A percentile compares a stretch with the other conserved stretches of the same genome.
phyloP scores from a whole-genome alignment of 2,113 vertebrate genomes.

The Cyphomyrus discorhynchus region DNA sequence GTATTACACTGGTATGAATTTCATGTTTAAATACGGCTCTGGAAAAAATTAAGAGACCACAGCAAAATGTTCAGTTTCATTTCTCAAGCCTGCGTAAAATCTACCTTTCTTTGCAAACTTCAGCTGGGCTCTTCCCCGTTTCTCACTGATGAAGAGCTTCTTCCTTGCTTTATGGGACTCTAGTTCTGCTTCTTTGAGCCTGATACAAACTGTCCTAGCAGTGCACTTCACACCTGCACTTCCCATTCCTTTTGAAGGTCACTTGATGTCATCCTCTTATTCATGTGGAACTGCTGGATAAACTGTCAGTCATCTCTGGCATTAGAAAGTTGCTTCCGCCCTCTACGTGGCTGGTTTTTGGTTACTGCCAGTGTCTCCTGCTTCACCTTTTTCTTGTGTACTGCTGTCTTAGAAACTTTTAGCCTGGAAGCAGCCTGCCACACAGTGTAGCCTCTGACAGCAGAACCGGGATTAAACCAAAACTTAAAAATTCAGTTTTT shows the following conservation, averaged over 20 bases:
- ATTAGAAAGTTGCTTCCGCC: not conserved
- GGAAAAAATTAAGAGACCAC: not conserved
- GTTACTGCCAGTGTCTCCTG: not conserved
- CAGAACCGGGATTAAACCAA: not conserved
- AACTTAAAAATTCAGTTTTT: not conserved
- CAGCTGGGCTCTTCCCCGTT: not conserved
- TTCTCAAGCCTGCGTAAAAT: not conserved
- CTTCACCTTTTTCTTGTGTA: not conserved
- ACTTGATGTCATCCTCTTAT: too few relatives aligned
- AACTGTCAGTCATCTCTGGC: not conserved
- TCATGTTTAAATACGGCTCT: not conserved
- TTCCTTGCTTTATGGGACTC: not conserved
- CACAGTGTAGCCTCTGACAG: not conserved
- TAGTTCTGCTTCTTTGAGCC: too few relatives aligned
- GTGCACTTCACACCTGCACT: not conserved
- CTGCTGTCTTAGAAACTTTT: too few relatives aligned
- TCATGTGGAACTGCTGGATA: not conserved
- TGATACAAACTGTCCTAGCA: not conserved
- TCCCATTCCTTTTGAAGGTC: not conserved
- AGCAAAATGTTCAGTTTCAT: not conserved
- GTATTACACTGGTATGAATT: not conserved
- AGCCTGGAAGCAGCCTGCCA: not conserved
- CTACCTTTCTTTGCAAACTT: not conserved
- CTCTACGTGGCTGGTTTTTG: not conserved
- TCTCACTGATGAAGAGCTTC: not conserved